phyloP scores from a whole-genome alignment of 2,888 invertebrate genomes.

The Flabesymbios commensalis region DNA sequence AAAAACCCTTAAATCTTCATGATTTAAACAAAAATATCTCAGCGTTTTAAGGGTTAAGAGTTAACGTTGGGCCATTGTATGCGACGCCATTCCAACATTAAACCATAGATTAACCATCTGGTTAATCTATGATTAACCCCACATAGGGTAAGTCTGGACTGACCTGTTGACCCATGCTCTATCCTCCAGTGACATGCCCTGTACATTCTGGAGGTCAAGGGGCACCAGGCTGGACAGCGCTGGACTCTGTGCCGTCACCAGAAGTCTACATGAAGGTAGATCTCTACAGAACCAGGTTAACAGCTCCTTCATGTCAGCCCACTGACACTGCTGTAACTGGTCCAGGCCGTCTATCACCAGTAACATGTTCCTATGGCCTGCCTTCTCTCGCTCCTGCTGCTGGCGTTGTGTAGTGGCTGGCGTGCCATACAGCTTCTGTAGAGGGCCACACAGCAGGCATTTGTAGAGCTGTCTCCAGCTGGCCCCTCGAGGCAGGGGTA shows the following conservation, averaged over 20 bases:
- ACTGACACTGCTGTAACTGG: slow-evolving; percentile 9
- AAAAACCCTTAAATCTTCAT: too few relatives aligned
- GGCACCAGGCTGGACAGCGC: slow-evolving; percentile 5
- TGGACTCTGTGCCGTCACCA: slow-evolving; percentile 15
- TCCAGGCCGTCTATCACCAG: slow-evolving; percentile 27
- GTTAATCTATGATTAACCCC: too few relatives aligned
- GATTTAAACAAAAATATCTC: too few relatives aligned
- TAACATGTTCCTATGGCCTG: too few relatives aligned
- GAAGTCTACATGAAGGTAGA: slow-evolving; percentile 10
- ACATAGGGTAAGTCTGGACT: too few relatives aligned
- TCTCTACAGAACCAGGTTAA: slow-evolving; percentile 14
- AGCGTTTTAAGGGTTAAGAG: too few relatives aligned
- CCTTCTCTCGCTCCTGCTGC: neutral
- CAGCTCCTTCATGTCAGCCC: slow-evolving; percentile 16
- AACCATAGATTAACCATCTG: too few relatives aligned
- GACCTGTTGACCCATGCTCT: slow-evolving; percentile 17
- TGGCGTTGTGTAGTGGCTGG: slow-evolving; percentile 1
- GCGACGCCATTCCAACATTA: too few relatives aligned
- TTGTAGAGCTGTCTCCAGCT: slow-evolving; percentile 21
- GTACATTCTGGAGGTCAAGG: slow-evolving; percentile 12
- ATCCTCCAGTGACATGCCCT: slow-evolving; percentile 21
- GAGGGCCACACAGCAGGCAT: slow-evolving; percentile 18
- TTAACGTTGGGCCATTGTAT: too few relatives aligned
- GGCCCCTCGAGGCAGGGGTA: neutral
- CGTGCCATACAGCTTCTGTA: slow-evolving; percentile 20